These are phyloP conservation scores for Cheilosia variabilis DNA, from an alignment of 2,888 invertebrate genomes.

Conservation along the genomic window DNA sequence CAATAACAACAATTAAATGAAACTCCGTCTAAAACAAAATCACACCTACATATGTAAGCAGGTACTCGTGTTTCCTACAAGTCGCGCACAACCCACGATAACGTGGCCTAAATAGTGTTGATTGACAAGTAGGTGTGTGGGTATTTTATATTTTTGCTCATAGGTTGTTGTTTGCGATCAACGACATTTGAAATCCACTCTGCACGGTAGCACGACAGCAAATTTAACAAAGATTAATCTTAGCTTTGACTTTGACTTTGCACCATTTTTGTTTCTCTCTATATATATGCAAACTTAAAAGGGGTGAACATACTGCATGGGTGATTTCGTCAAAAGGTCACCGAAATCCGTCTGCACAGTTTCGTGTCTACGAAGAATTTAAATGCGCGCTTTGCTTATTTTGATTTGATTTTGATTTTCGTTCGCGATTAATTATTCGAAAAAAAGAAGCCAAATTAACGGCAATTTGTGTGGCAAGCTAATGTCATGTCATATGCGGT, in stretches of 20 bases:
- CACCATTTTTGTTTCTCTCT: neutral
- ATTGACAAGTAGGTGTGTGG: neutral
- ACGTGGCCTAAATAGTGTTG: neutral
- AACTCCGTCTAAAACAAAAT: no score
- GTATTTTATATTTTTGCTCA: neutral
- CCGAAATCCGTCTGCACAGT: neutral
- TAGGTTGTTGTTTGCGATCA: neutral
- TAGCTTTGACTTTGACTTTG: neutral
- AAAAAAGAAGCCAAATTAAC: neutral
- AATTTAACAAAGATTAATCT: no score
- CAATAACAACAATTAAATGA: no score
- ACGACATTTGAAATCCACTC: neutral
- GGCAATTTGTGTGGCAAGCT: neutral
- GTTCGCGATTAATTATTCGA: neutral
- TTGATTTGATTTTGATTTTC: neutral
- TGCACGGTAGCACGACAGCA: neutral
- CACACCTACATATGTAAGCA: neutral
- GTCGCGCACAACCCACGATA: neutral
- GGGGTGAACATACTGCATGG: neutral
- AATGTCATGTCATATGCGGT: neutral
- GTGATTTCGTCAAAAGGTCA: neutral
- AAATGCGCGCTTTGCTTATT: neutral
- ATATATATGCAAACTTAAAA: neutral
- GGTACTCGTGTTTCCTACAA: neutral
- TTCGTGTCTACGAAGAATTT: no score